Conservation (phyloP, 2,888 invertebrate species). For the Trichogramma dendrolimi region DNA sequence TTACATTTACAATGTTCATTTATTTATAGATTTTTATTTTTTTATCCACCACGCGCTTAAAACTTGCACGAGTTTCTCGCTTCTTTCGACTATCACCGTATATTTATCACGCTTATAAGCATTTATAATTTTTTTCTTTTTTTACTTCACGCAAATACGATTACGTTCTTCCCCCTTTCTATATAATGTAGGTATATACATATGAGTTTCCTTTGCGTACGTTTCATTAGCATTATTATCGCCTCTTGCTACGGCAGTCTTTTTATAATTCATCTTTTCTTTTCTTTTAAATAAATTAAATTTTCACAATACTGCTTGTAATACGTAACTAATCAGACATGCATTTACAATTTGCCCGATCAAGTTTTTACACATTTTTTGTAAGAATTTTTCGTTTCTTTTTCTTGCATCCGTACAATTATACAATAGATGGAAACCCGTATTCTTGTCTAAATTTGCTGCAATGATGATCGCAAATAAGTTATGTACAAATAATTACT, state of each 20-base stretch:
- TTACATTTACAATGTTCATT: slow-evolving; percentile 11
- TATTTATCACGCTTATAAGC: slow-evolving; percentile 13
- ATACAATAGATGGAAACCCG: slow-evolving; percentile 18
- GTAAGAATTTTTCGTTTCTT: slow-evolving; percentile 10
- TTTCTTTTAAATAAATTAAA: slow-evolving; percentile 31
- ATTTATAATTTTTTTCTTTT: slow-evolving; percentile 3
- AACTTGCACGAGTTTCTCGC: neutral
- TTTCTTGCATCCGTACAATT: slow-evolving; percentile 21
- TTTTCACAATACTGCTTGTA: slow-evolving; percentile 51
- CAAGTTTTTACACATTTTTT: slow-evolving; percentile 18
- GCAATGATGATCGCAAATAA: slow-evolving; percentile 24
- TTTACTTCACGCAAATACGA: too few relatives aligned
- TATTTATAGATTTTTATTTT: slow-evolving; percentile 15
- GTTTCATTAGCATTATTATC: slow-evolving; percentile 13
- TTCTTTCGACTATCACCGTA: slow-evolving; percentile 17
- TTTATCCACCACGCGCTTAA: slow-evolving; percentile 1
- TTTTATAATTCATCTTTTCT: neutral
- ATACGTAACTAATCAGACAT: slow-evolving; percentile 42
- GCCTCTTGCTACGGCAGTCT: neutral
- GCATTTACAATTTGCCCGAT: slow-evolving; percentile 29
- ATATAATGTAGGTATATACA: too few relatives aligned
- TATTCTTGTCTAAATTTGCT: slow-evolving; percentile 10
- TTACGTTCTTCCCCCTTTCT: too few relatives aligned
- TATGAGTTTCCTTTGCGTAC: too few relatives aligned
- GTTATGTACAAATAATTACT: slow-evolving; percentile 25